Conservation (phyloP, 2,888 invertebrate genomes). For the Mylabris sibirica region DNA sequence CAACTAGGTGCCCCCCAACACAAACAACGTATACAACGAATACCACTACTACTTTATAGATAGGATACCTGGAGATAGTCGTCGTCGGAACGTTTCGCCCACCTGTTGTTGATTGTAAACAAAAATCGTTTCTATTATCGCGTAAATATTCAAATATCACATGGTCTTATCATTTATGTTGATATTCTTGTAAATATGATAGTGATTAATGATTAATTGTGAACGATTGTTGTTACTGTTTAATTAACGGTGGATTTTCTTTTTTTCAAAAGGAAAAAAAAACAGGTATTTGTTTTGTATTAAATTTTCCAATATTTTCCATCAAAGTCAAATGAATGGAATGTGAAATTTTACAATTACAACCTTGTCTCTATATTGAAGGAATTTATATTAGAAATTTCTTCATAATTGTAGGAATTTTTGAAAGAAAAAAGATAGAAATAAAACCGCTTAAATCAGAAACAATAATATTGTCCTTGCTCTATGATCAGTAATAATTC, state of each 20-base stretch:
- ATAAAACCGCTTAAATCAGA: neutral
- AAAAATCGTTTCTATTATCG: slow-evolving; percentile 10
- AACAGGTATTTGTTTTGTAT: neutral
- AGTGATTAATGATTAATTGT: slow-evolving; percentile 4
- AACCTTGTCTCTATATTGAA: neutral
- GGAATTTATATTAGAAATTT: slow-evolving; percentile 2
- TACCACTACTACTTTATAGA: slow-evolving; percentile 3
- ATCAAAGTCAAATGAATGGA: slow-evolving; percentile 5
- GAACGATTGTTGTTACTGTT: neutral
- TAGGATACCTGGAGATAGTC: slow-evolving; percentile 24
- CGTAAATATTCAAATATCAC: slow-evolving; percentile 24
- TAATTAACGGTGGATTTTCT: neutral
- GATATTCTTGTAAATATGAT: slow-evolving; percentile 13
- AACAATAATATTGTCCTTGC: neutral
- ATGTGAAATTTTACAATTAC: slow-evolving; percentile 6
- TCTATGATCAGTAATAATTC: neutral
- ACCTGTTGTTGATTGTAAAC: slow-evolving; percentile 36
- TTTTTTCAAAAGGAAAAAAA: neutral
- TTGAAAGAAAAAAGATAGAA: neutral
- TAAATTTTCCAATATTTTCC: slow-evolving; percentile 4
- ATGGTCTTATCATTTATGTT: slow-evolving; percentile 25
- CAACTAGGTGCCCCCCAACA: slow-evolving; percentile 24
- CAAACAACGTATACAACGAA: neutral
- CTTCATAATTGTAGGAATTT: slow-evolving; percentile 2
- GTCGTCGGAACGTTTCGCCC: slow-evolving; percentile 27